Evolutionary conservation across 2,797 vertebrate genomes (phyloP).

Genomic region (Tapirus indicus): DNA sequence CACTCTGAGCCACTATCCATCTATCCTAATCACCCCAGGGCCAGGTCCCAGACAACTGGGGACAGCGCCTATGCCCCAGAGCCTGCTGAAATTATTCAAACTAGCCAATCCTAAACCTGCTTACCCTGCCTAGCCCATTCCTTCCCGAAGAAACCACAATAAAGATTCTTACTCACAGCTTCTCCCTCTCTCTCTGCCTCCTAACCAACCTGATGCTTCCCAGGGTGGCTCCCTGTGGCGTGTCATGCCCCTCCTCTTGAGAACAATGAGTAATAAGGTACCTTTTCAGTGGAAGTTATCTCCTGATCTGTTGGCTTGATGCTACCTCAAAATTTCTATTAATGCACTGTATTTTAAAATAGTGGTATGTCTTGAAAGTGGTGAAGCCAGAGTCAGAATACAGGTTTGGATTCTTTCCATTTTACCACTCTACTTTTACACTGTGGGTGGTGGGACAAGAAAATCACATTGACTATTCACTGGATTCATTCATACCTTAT

Average conservation of each 20-base stretch:
- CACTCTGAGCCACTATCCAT: not conserved
- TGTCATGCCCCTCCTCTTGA: not conserved
- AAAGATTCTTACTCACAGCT: not conserved
- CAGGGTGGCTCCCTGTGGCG: not conserved
- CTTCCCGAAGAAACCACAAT: not conserved
- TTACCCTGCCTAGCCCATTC: not conserved
- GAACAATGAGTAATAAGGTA: not conserved
- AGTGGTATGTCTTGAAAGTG: not conserved
- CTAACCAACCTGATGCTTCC: not conserved
- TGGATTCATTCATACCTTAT: not conserved
- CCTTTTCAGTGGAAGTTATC: not conserved
- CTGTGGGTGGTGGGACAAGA: not conserved
- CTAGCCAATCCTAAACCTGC: not conserved
- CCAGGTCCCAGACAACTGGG: not conserved
- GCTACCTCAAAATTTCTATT: not conserved
- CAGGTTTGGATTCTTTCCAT: not conserved
- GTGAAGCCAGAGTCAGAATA: not conserved
- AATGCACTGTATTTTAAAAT: not conserved
- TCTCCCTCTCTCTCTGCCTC: not conserved
- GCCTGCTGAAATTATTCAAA: not conserved
- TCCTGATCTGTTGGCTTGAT: not conserved
- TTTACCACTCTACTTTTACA: not conserved
- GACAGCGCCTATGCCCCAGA: rapidly evolving
- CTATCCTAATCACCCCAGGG: not conserved
- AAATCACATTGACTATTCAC: not conserved